Evolutionary conservation across 2,888 invertebrate species (phyloP).

Genomic region (Megalurothrips usitatus): DNA sequence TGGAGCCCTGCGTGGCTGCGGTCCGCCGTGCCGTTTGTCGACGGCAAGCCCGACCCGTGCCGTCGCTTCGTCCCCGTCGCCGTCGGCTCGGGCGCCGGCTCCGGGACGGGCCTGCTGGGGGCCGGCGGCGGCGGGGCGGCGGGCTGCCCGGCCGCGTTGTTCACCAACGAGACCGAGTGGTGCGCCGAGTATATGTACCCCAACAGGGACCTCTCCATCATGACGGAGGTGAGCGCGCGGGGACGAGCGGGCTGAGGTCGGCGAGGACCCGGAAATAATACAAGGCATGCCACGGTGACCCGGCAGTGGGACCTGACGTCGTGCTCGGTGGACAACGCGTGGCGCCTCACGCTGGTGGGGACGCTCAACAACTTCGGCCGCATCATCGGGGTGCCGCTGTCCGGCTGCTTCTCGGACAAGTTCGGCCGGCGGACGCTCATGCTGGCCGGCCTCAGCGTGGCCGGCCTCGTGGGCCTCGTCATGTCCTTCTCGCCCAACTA

Average conservation of each 20-base stretch:
- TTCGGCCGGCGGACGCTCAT: conserved; percentile 61
- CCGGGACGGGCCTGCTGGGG: neutral
- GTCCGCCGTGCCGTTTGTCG: conserved; percentile 32
- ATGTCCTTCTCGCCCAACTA: conserved; percentile 66
- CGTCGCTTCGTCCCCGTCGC: conserved; percentile 26
- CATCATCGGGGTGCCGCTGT: conserved; percentile 13
- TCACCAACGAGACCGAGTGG: conserved; percentile 27
- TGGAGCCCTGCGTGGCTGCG: conserved; percentile 33
- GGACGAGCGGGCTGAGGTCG: no score
- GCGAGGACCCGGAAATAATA: no score
- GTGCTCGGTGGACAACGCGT: conserved; percentile 32
- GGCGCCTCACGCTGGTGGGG: conserved; percentile 1
- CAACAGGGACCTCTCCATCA: conserved; percentile 33
- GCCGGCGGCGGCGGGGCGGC: neutral
- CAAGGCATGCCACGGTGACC: no score
- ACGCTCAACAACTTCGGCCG: conserved; percentile 21
- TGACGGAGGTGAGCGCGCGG: conserved; percentile 35
- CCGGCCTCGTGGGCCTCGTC: conserved; percentile 61
- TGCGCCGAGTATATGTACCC: conserved; percentile 35
- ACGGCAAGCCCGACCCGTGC: neutral
- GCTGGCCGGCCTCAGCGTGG: conserved; percentile 54
- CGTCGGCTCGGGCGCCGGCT: neutral
- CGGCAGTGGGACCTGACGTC: conserved; percentile 16
- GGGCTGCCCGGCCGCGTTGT: conserved; percentile 17
- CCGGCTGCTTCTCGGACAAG: conserved; percentile 40